Evolutionary conservation across 2,113 vertebrate species (phyloP).

Genomic region (Turdus rufiventris): DNA sequence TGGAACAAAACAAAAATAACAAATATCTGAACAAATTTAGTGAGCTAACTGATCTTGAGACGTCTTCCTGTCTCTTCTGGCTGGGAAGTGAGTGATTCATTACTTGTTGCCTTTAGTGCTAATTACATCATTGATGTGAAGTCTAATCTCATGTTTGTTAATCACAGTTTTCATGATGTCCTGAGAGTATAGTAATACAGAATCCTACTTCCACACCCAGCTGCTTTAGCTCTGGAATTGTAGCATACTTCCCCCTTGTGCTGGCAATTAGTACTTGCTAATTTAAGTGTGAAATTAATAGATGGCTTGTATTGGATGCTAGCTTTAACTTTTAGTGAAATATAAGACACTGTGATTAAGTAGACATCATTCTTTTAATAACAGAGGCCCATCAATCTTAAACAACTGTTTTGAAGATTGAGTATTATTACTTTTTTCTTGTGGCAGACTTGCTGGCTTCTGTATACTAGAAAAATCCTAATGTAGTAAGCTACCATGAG

Average conservation of each 20-base stretch:
- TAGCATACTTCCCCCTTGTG: slow-evolving; percentile 57
- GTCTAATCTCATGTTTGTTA: slow-evolving; percentile 14
- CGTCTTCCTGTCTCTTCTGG: not conserved
- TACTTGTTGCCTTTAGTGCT: not conserved
- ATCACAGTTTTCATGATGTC: not conserved
- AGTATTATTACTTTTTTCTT: not conserved
- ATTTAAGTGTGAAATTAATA: slow-evolving; percentile 18
- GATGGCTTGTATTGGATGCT: slow-evolving; percentile 2
- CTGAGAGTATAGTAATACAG: not conserved
- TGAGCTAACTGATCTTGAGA: not conserved
- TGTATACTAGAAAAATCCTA: not conserved
- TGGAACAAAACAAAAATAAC: not conserved
- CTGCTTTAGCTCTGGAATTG: slow-evolving; percentile 24
- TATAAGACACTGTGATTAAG: not conserved
- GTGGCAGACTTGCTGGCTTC: not conserved
- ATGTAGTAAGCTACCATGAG: not conserved
- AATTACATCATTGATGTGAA: not conserved
- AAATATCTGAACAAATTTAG: not conserved
- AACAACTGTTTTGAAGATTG: not conserved
- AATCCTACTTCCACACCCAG: not conserved
- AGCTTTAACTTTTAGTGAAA: not conserved
- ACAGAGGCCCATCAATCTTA: not conserved
- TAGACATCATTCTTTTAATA: not conserved
- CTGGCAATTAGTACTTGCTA: slow-evolving; percentile 60
- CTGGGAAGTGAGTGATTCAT: slow-evolving; percentile 39